Percentiles rank a stretch among this genome's conserved stretches.
phyloP scores from a whole-genome alignment of 2,113 vertebrate genomes.

The Mionectes macconnelli region DNA sequence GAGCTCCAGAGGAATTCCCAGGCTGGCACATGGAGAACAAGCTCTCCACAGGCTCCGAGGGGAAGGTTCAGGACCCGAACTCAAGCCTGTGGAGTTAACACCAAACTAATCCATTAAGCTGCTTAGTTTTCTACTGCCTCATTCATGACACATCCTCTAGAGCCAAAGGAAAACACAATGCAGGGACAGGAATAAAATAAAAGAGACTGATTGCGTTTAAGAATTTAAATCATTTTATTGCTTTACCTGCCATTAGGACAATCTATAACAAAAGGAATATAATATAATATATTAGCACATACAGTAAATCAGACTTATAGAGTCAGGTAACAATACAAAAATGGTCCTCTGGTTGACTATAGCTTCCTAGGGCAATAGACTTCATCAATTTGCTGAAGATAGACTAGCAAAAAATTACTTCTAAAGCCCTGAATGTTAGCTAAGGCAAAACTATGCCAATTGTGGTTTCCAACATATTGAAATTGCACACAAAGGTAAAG shows the following conservation, averaged over 20 bases:
- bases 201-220: constrained; percentile 71
- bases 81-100: background rate
- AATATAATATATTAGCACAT: constrained; percentile 85
- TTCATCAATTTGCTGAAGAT: constrained; percentile 73
- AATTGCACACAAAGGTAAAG: constrained; percentile 78
- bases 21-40: background rate
- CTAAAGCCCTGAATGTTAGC: constrained; percentile 79
- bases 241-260: constrained; percentile 95
- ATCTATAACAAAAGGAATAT: constrained; percentile 95
- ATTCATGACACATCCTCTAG: background rate
- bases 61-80: background rate
- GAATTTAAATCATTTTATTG: constrained; percentile 94
- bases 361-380: constrained; percentile 77
- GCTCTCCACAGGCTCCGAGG: background rate
- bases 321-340: constrained; percentile 88
- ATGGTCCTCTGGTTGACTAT: constrained; percentile 88
- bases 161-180: background rate
- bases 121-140: background rate
- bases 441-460: constrained; percentile 86
- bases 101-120: background rate
- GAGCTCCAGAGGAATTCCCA: background rate
- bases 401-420: constrained; percentile 75
- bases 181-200: background rate
- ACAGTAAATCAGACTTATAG: constrained; percentile 88
- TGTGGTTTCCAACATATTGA: constrained; percentile 69